Conservation (phyloP, 1,140 invertebrate species). For the Piezodorus guildinii region DNA sequence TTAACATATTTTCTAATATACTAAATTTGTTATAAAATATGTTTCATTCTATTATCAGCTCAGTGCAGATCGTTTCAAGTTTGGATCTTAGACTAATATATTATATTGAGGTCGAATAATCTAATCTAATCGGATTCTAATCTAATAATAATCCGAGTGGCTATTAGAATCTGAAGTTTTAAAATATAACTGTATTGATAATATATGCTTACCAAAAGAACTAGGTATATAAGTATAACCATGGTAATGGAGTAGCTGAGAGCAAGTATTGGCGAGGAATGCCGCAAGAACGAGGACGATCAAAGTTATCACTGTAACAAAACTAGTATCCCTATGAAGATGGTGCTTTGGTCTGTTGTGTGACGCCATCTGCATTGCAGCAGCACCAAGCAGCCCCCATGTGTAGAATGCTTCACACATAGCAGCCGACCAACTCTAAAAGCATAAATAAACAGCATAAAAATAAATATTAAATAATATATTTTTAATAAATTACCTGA, state of each 20-base stretch:
- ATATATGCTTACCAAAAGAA: conserved; percentile 60
- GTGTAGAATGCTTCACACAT: conserved; percentile 78
- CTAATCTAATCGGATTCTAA: too few relatives aligned
- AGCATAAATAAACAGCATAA: too few relatives aligned
- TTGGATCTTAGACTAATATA: too few relatives aligned
- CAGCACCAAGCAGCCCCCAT: conserved; percentile 77
- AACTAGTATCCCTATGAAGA: conserved; percentile 63
- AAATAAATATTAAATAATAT: too few relatives aligned
- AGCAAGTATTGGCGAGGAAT: conserved; percentile 68
- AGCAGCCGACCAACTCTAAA: conserved; percentile 74
- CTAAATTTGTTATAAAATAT: too few relatives aligned
- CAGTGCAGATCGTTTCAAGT: too few relatives aligned
- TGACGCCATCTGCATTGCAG: conserved; percentile 58
- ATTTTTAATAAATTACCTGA: background rate
- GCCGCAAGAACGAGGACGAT: conserved; percentile 58
- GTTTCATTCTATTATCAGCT: too few relatives aligned
- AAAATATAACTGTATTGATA: too few relatives aligned
- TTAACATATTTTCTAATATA: too few relatives aligned
- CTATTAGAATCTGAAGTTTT: too few relatives aligned
- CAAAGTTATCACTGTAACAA: conserved; percentile 67
- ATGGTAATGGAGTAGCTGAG: conserved; percentile 56
- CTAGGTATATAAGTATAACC: conserved; percentile 63
- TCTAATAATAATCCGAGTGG: too few relatives aligned
- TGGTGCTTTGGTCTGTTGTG: conserved; percentile 60
- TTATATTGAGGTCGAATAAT: too few relatives aligned